These are phyloP conservation scores for Danaus chrysippus DNA, from an alignment of 2,888 invertebrate species.

Conservation along the genomic window DNA sequence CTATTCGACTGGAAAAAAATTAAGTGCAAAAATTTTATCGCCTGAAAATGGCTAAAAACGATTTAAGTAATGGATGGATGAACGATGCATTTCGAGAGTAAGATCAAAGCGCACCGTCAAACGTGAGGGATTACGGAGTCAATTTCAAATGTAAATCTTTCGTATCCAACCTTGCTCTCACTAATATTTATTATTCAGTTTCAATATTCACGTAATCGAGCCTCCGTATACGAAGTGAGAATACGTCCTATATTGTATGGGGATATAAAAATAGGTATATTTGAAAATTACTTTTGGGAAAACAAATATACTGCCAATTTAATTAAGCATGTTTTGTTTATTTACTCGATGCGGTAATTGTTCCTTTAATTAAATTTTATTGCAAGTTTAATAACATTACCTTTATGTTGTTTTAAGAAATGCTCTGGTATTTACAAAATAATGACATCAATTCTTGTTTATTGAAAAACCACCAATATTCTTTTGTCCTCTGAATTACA, in stretches of 20 bases:
- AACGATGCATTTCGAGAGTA: conserved; percentile 45
- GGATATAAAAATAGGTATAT: conserved; percentile 26
- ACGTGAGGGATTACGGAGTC: conserved; percentile 42
- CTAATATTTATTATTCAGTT: conserved; percentile 30
- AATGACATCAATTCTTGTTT: too few species aligned
- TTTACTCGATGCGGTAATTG: background rate
- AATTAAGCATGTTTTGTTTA: conserved; percentile 21
- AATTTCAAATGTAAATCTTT: conserved; percentile 42
- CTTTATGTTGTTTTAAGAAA: too few species aligned
- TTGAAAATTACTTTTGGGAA: conserved; percentile 21
- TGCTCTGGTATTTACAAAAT: too few species aligned
- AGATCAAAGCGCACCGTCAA: conserved; percentile 47
- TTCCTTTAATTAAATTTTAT: background rate
- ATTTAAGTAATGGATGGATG: conserved; percentile 39
- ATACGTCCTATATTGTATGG: conserved; percentile 20
- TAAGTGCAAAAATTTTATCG: conserved; percentile 36
- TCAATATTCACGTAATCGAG: conserved; percentile 29
- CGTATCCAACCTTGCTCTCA: conserved; percentile 26
- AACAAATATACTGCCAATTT: conserved; percentile 24
- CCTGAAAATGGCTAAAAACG: conserved; percentile 20
- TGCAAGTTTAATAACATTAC: background rate
- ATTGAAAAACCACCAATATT: too few species aligned
- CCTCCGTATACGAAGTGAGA: conserved; percentile 26
- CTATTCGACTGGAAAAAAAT: conserved; percentile 38
- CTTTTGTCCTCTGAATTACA: conserved; percentile 1